These are phyloP conservation scores for Maniola hyperantus DNA, from an alignment of 2,888 invertebrate species.

Conservation along the genomic window DNA sequence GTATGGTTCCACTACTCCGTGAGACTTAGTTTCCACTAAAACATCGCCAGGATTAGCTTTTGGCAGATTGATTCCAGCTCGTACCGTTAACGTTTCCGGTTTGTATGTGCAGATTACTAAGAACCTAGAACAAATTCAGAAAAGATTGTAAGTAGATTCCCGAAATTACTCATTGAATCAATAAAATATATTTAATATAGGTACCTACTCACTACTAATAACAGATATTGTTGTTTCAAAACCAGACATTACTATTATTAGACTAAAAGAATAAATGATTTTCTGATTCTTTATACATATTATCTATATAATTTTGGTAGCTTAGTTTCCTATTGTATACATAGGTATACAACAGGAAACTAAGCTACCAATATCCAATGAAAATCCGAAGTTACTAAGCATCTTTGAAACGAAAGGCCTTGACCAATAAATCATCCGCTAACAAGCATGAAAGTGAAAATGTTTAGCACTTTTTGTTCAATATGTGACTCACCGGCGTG, in stretches of 20 bases:
- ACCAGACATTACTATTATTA: not conserved
- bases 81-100: constrained; percentile 90
- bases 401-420: constrained; percentile 28
- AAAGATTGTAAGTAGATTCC: not conserved
- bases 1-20: constrained; percentile 73
- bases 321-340: too few relatives aligned
- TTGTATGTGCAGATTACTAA: constrained; percentile 91
- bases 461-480: constrained; percentile 28
- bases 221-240: too few relatives aligned
- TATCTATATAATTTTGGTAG: too few relatives aligned
- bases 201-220: too few relatives aligned
- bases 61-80: constrained; percentile 89
- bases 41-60: constrained; percentile 81
- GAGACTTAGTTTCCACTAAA: constrained; percentile 68
- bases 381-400: not conserved
- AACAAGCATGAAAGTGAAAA: constrained; percentile 35
- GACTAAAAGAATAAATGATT: not conserved
- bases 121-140: constrained; percentile 77
- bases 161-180: not conserved
- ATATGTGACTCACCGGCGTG: constrained; percentile 78
- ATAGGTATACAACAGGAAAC: too few relatives aligned
- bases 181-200: not conserved
- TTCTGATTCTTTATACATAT: not conserved
- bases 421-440: constrained; percentile 34
- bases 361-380: too few relatives aligned